Base-by-base conservation (phyloP, 2,113 vertebrate genomes). In the Propithecus coquereli region DNA sequence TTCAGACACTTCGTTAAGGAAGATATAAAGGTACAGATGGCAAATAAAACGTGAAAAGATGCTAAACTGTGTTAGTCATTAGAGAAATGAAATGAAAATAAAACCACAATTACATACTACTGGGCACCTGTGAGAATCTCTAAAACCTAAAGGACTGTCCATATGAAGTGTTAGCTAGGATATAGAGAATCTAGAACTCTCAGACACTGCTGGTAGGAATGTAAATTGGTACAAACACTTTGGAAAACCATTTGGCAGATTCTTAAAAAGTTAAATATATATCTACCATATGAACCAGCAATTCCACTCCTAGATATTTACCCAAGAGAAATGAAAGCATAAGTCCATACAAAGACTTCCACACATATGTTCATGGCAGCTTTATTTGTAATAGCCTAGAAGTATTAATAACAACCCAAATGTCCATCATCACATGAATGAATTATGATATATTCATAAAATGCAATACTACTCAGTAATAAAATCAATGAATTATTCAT, bases 381-480 rank as follows among this genome's bases (percentile, higher is more conserved):
- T 88, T 91, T 94, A 96, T 93, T 73, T 84, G 47, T 40, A 91
- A 87, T 52, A 91, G 81, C 52, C 68, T 76, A 57, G 54, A 76
- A 82, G 32, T 83, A 34, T 77, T 66, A 93, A 94, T 61, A 61
- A 61, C 34, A 81, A 89, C 59, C 30, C 3, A 89, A 23, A 68
- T 93, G n/a, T 52, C n/a, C 47, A 93, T 34, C 47, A 74, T 80
- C 13, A 96, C 40, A 52, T 74, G 16, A 83, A 83, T 63, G 23
- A 54, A 76, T 73, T 74, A 47, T 57, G 20, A 43, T 45, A 30
- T 54, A 63, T 66, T 68, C 73, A 82, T 73, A 88, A n/a, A 95
- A 88, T 1, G 25, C 59, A 45, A 73, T 93, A 84, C 27, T 93
- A 90, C 25, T 93, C 65, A 87, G 70, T 30, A 79, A 50, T 47